Percentiles rank a stretch among this genome's conserved stretches.
Conservation (phyloP, 2,888 invertebrate genomes). For the Eupsilia transversa region DNA sequence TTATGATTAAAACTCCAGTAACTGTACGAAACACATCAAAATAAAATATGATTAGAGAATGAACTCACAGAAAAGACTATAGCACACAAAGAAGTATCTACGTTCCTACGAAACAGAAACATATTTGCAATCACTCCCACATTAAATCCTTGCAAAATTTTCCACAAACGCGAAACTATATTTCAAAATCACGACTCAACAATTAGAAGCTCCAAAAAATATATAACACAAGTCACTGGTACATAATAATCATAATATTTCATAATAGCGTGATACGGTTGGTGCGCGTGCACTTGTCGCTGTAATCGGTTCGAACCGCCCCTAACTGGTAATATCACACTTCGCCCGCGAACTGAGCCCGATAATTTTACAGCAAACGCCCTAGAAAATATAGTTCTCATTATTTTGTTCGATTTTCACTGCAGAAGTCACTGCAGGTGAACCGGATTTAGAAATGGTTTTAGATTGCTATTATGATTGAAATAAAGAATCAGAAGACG, state of each 20-base stretch:
- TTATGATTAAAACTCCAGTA: not conserved
- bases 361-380: conserved; percentile 73
- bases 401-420: conserved; percentile 63
- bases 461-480: conserved; percentile 25
- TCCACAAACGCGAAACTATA: not conserved
- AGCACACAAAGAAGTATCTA: not conserved
- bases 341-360: conserved; percentile 67
- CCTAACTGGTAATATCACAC: conserved; percentile 77
- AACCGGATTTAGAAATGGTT: conserved; percentile 30
- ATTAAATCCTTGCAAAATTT: not conserved
- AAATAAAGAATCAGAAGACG: not conserved
- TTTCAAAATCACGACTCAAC: not conserved
- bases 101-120: not conserved
- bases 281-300: conserved; percentile 71
- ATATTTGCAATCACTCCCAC: not conserved
- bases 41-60: not conserved
- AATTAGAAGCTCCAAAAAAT: conserved; percentile 10
- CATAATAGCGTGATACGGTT: conserved; percentile 62
- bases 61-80: not conserved
- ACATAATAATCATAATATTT: conserved; percentile 60
- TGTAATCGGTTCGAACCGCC: conserved; percentile 73
- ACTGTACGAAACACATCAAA: not conserved
- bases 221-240: conserved; percentile 4
- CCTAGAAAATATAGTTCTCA: conserved; percentile 70
- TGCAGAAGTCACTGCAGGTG: conserved; percentile 64